Percentiles rank a stretch among this genome's conserved stretches.
phyloP scores from a whole-genome alignment of 2,888 invertebrate species.

The Drosophila glabriapex region DNA sequence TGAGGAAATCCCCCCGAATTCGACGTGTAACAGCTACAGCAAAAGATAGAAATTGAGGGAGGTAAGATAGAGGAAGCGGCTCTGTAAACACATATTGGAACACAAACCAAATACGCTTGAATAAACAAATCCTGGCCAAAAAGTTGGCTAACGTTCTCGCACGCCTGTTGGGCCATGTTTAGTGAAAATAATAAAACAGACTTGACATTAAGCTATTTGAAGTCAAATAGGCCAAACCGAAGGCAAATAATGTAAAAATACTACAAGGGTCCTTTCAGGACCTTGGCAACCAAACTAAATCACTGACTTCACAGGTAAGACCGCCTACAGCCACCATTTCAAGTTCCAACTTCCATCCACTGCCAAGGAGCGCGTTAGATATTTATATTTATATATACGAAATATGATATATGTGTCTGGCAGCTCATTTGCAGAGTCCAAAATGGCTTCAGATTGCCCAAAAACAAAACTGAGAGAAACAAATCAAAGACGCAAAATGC shows the following conservation, averaged over 20 bases:
- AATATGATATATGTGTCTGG: slow-evolving; percentile 8
- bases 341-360: neutral
- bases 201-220: slow-evolving; percentile 20
- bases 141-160: neutral
- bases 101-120: slow-evolving; percentile 56
- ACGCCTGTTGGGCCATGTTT: slow-evolving; percentile 22
- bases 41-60: slow-evolving; percentile 1
- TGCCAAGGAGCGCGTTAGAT: neutral
- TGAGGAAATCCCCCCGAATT: slow-evolving; percentile 36
- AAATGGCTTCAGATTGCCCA: slow-evolving; percentile 21
- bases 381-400: neutral
- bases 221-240: slow-evolving; percentile 32
- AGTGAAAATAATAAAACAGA: slow-evolving; percentile 14
- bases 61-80: slow-evolving; percentile 1
- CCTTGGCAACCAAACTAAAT: slow-evolving; percentile 8
- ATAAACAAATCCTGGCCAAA: slow-evolving; percentile 62
- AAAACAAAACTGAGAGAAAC: slow-evolving; percentile 42
- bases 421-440: slow-evolving; percentile 14
- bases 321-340: neutral
- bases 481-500: slow-evolving; percentile 53
- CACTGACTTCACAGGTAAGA: slow-evolving; percentile 11
- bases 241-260: slow-evolving; percentile 37
- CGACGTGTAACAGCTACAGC: slow-evolving; percentile 26
- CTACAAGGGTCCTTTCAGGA: neutral
- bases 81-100: slow-evolving; percentile 43